Evolutionary conservation across 1,140 invertebrate genomes (phyloP), one percentile per base, ranked within the genome.

Genomic region (Drosophila orosa): DNA sequence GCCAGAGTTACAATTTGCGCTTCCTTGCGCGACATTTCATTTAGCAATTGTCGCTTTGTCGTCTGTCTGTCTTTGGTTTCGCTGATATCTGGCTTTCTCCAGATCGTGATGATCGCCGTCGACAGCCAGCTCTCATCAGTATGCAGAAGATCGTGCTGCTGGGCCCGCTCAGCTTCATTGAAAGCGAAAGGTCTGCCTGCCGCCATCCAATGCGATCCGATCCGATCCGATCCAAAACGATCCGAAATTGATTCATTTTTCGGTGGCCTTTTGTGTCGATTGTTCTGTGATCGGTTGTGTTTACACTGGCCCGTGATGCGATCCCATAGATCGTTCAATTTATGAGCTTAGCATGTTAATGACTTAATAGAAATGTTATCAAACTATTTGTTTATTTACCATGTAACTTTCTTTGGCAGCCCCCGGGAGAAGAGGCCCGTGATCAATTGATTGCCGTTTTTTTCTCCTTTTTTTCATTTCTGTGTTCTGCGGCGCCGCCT

Each of bases 11-110:
- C 72, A 74, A 80, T 85, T 84, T 80, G 73, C 76, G 74, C 78
- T 85, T 84, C 81, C 82, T 86, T 86, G 57, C 39, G 81, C 82
- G 83, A 85, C 83, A 85, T 74, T 80, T 77, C 78, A 86, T 85
- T 85, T 57, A 87, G 74, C 83, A 75, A 85, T 85, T 86, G 78
- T 85, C 74, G 82, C 68, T 69, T 75, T 76, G 78, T 58, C 60
- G 35, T 67, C 45, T 33, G 57, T 31, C 45, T 47, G 45, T 47
- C 45, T 59, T 67, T 39, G 65, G 50, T 54, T 77, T 77, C 62
- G 68, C 56, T 56, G 63, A 60, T 45, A 45, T 57, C 68, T 40
- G 63, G 63, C 83, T 86, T 86, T 86, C 83, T 83, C 83, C 84
- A 68, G 59, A 63, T 76, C 84, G 67, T 80, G 83, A 87, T 87